Evolutionary conservation across 2,888 invertebrate genomes (phyloP).

Genomic region (Athrips mouffetella): DNA sequence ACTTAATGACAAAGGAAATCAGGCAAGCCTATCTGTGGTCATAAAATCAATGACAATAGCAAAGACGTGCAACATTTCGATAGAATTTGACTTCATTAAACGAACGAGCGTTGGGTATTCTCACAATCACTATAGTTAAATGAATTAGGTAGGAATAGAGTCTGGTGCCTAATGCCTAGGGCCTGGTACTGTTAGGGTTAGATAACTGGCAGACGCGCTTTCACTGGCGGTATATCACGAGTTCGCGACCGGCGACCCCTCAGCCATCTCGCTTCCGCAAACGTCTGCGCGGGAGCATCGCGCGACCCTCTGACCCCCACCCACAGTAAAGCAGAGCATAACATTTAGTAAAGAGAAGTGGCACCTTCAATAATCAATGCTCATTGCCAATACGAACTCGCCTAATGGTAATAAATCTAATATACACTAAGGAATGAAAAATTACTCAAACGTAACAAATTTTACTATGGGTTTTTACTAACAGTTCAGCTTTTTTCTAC

Average conservation of each 20-base stretch:
- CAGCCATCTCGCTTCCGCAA: conserved; percentile 22
- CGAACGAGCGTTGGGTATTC: neutral
- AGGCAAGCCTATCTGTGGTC: neutral
- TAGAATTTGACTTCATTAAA: neutral
- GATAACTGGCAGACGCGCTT: conserved; percentile 42
- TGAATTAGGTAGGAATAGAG: neutral
- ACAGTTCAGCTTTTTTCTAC: no score
- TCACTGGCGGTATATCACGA: conserved; percentile 60
- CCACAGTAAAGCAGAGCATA: conserved; percentile 12
- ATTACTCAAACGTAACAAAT: no score
- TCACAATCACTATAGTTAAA: neutral
- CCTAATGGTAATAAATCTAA: no score
- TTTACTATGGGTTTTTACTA: no score
- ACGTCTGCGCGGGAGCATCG: conserved; percentile 27
- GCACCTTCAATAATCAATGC: neutral
- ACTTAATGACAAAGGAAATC: no score
- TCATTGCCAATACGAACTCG: no score
- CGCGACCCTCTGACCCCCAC: conserved; percentile 29
- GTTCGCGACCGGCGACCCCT: conserved; percentile 32
- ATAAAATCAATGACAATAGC: neutral
- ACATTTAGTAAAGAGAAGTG: no score
- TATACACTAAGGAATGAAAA: no score
- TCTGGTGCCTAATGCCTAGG: conserved; percentile 23
- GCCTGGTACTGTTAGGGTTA: no score
- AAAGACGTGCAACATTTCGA: neutral